Percentiles rank a stretch among this genome's conserved stretches.
These are phyloP conservation scores for Orthonyx spaldingii DNA, from an alignment of 2,113 vertebrate species.

Conservation along the genomic window DNA sequence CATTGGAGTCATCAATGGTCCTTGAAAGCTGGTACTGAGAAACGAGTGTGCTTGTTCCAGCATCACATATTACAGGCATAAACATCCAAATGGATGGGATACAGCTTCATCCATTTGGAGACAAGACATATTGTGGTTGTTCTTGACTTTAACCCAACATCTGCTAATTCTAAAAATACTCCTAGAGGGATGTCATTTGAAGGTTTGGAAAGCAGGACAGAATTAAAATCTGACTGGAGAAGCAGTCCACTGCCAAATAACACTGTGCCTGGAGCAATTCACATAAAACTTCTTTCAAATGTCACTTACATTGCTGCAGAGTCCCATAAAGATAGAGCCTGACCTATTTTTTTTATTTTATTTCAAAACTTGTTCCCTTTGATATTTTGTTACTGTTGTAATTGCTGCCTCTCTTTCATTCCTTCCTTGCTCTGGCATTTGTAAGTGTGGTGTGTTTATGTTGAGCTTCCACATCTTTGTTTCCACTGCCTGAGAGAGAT, in stretches of 20 bases:
- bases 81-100: neutral
- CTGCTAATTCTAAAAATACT: constrained; percentile 15
- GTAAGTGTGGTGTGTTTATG: rapidly evolving
- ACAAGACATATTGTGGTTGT: neutral
- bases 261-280: neutral
- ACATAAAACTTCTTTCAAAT: neutral
- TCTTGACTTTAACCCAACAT: neutral
- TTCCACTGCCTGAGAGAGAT: rapidly evolving
- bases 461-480: rapidly evolving
- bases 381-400: constrained; percentile 8
- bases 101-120: neutral
- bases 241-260: neutral
- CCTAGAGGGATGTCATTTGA: neutral
- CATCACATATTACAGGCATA: neutral
- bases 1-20: neutral
- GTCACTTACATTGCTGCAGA: constrained; percentile 1
- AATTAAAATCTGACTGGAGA: constrained; percentile 23
- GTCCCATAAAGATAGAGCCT: neutral
- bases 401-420: neutral
- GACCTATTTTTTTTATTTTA: constrained; percentile 23
- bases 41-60: neutral
- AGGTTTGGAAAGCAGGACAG: neutral
- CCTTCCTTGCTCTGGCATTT: rapidly evolving
- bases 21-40: neutral
- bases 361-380: neutral